Base-by-base conservation (phyloP, 2,888 invertebrate genomes). In the Lasioglossum pauxillum region DNA sequence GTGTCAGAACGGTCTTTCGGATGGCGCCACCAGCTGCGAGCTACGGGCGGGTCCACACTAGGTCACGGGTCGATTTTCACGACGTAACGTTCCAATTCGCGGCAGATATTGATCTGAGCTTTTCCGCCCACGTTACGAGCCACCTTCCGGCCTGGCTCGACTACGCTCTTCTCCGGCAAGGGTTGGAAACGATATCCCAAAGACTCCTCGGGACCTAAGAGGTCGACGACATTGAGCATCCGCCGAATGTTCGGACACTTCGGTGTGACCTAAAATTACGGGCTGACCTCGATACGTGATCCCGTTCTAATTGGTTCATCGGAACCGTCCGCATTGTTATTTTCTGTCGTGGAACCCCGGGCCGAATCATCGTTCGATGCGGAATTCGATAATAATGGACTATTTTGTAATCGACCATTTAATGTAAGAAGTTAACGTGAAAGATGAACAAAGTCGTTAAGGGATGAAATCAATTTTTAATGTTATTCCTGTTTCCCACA, bases 1-100 rank as follows among this genome's bases (percentile, higher is more conserved):
- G 69, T 71, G 74, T 23, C 35, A 35, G 72, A 74, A 83, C 75
- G 83, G 75, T 84, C 84, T 86, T 89, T 88, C 79, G 81, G 90
- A 89, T 89, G 91, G 90, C 90, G 90, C 91, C 88, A 91, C 87
- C 71, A 78, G 87, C 88, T 86, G 82, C 82, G 41, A 78, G 80
- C 90, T 84, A 90, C 93, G 94, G 94, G 93, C 93, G 94, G 94
- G 94, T 94, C 94, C 94, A 95, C 93, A 95, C 93, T 95, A 92
- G 94, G 94, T 95, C 95, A 95, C 93, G 93, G 94, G 94, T 94
- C 94, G 94, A 94, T 94, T 94, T 94, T 93, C 91, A 91, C 93
- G 91, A 91, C 93, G 93, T 92, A 93, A 93, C 93, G 93, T 93
- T 93, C 94, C 94, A 93, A 94, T 94, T 94, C 93, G 91, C 93